Evolutionary conservation across 2,797 vertebrate species (phyloP).

Genomic region (Amazona finschi): DNA sequence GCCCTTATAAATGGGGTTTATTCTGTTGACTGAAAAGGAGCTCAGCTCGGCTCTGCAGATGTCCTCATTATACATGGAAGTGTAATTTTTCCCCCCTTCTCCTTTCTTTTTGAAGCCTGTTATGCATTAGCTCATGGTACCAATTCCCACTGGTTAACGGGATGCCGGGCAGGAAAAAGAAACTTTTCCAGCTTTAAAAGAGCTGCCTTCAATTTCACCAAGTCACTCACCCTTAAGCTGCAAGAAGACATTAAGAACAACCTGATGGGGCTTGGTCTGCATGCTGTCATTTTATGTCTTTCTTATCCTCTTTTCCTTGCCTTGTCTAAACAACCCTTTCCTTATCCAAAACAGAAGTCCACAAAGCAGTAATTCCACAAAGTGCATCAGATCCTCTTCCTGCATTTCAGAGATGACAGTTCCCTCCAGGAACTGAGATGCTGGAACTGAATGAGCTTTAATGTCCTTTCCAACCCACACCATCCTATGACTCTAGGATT

Average conservation of each 20-base stretch:
- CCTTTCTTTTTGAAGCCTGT: not conserved
- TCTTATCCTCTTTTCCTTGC: not conserved
- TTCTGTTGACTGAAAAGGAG: constrained; percentile 29
- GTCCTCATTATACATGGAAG: constrained; percentile 1
- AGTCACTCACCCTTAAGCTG: not conserved
- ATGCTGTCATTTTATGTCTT: accelerated
- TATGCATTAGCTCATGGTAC: not conserved
- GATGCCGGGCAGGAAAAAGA: not conserved
- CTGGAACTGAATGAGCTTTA: not conserved
- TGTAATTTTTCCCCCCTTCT: not conserved
- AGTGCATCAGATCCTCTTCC: not conserved
- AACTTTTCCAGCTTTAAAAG: not conserved
- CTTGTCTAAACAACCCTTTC: not conserved
- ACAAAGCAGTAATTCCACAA: not conserved
- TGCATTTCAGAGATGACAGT: not conserved
- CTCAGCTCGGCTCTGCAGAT: constrained; percentile 31
- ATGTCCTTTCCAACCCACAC: not conserved
- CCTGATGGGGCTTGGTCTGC: not conserved
- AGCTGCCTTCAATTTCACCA: not conserved
- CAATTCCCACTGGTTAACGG: not conserved
- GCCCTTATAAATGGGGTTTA: constrained; percentile 54
- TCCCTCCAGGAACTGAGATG: not conserved
- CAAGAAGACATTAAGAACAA: not conserved
- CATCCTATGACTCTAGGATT: not conserved
- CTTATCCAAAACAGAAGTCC: not conserved